Evolutionary conservation across 2,888 invertebrate genomes (phyloP), one percentile per base, ranked within the genome.

Genomic region (Scaptomyza polygonia): DNA sequence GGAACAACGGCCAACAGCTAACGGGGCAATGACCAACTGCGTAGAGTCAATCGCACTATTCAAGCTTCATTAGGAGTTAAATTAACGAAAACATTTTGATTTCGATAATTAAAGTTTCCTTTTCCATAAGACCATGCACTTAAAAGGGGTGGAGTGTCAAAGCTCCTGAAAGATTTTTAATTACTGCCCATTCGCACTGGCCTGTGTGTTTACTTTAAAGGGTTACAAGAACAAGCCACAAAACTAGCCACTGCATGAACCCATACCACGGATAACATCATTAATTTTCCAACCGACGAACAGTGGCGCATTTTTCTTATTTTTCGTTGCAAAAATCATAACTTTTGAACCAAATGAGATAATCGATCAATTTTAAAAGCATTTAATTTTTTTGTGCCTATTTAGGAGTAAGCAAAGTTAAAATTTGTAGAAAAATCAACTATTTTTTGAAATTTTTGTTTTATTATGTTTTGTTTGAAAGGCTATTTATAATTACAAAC

Each of bases 31-130:
- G 14, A 40, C 39, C 72, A 67, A 68, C 70, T 67, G 77, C 78
- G 73, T 74, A 45, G 75, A 80, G 84, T 84, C 88, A 88, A 77
- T 86, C 88, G 88, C 83, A 88, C 88, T 83, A 88, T 85, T 83
- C 77, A 77, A 77, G 88, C 86, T 86, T 87, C 88, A 88, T 86
- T 86, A 86, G 88, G 73, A 82, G 86, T 79, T 72, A 79, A 88
- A 88, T 85, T 79, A 85, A 88, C 82, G 76, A 88, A 88, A 88
- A 79, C 77, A 76, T 82, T 88, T 89, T 88, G 84, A 83, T 75
- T 88, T 78, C 72, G 79, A 85, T 87, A 81, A 89, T 79, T 88
- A 86, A 78, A 86, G 79, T 85, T 85, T 85, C 88, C 88, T 81
- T 88, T 85, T 14, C 21, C 70, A 80, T 70, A 61, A 42, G 61